Percentiles rank a stretch among this genome's conserved stretches.
Conservation (phyloP, 2,888 invertebrate species). For the Atethmia centrago region DNA sequence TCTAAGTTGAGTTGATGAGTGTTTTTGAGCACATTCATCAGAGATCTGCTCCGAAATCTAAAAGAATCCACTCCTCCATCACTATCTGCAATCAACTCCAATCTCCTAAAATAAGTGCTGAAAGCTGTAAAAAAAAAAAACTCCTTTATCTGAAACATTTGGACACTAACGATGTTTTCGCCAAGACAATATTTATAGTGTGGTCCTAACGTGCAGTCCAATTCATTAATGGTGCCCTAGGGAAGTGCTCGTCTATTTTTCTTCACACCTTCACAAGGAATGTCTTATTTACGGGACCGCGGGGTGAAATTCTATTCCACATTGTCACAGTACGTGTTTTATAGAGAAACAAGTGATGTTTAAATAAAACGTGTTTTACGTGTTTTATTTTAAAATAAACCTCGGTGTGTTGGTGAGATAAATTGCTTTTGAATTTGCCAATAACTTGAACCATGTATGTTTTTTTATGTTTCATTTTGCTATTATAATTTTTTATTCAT, state of each 20-base stretch:
- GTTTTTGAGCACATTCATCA: not conserved
- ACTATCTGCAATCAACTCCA: not conserved
- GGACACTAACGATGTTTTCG: constrained; percentile 73
- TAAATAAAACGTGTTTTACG: not conserved
- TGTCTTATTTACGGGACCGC: constrained; percentile 78
- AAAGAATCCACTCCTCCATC: not conserved
- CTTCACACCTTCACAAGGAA: constrained; percentile 75
- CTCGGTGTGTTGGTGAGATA: not conserved
- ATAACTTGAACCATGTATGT: not conserved
- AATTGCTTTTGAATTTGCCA: not conserved
- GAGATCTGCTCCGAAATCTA: not conserved
- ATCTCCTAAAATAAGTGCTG: not conserved
- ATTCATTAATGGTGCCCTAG: constrained; percentile 80
- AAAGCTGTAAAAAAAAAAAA: constrained; percentile 20
- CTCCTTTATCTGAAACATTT: constrained; percentile 40
- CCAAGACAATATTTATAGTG: constrained; percentile 75
- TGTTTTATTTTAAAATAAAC: not conserved
- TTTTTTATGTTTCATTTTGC: no score
- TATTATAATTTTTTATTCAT: not conserved
- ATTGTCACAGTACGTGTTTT: constrained; percentile 51
- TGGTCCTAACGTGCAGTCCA: constrained; percentile 66
- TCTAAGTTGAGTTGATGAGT: no score
- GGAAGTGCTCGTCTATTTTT: constrained; percentile 74
- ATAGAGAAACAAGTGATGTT: constrained; percentile 32
- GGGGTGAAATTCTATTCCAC: constrained; percentile 74